Evolutionary conservation across 2,113 vertebrate genomes (phyloP), one percentile per base, ranked within the genome.

Genomic region (Onychostruthus taczanowskii): DNA sequence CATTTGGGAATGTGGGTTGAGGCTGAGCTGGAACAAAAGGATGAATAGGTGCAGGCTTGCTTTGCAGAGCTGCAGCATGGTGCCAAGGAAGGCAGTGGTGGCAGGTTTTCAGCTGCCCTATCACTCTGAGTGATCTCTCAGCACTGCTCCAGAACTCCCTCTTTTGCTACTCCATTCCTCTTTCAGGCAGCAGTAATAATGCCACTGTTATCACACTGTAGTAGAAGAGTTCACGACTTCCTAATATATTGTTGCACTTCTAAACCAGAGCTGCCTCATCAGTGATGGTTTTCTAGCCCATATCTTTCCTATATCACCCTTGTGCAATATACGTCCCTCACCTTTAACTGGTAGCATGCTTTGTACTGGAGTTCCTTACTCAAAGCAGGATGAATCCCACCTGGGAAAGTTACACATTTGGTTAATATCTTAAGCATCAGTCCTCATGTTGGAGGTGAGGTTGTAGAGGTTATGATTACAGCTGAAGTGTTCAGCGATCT

Each of bases 1-100:
- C 89, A 79, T 89, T 73, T 91, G 74, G 95, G 96, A 98, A 97
- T 94, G 92, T 50, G 47, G 80, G 63, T 30, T 61, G 39, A 64
- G 82, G 52, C 69, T 77, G 93, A 96, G 84, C 90, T 12, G 15
- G 74, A 94, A 84, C 83, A 93, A 88, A 95, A 95, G 68, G 73
- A 90, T 59, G 22, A 47, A 63, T 67, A 52, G 50, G 91, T 55
- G 41, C 22, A 63, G 61, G 22, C 19, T 78, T 73, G 61, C 50
- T 87, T 74, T 80, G 72, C 50, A 62, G 66, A 63, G 44, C 56
- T 63, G 41, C 41, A 67, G 81, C 41, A 9, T 10, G 33, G 74
- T 7, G 20, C 30, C 27, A 44, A 55, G 69, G 41, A 67, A 87
- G 37, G 52, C 7, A 62, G 50, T 3, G 4, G 43, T 41, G 79